Base-by-base conservation (phyloP, 2,888 invertebrate genomes). In the Dyspetes luteomarginatus region DNA sequence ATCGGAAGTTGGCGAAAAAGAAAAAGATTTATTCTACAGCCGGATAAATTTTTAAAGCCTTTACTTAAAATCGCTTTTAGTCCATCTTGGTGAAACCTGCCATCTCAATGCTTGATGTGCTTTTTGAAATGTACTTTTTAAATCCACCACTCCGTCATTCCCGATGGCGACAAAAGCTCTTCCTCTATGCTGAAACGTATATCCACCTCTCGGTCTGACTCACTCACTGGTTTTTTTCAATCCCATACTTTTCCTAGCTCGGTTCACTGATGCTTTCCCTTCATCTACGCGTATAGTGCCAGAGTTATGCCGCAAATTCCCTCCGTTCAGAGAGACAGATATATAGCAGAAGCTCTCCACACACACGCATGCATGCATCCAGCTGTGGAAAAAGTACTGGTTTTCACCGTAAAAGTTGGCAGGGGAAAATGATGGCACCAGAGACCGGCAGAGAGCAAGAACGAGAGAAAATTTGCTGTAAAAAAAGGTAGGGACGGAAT, bases 241-340 rank as follows among this genome's bases (percentile, higher is more conserved):
- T 50, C 9, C 30, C 3, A 52, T 52, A 52, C 52, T 52, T 52
- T 52, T 52, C n/a, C 52, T 52, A 52, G 24, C 52, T 52, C 50
- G 65, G 50, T 65, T 50, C 22, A 30, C 65, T 50, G 65, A 65
- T 48, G 65, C 50, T 19, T 60, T 50, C 50, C 65, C 36, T 65
- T 58, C n/a, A 67, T 67, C 65, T 75, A 30, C 17, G 58, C 43
- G 48, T 48, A 58, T 30, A 30, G 65, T 26, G 74, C 48, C 48
- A 48, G 67, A 75, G 58, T 48, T 67, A 67, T 28, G 12, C 56
- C 15, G 9, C 55, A 24, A 24, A 52, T n/a, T 36, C n/a, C n/a
- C n/a, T 19, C 74, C 74, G 56, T 74, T 65, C 56, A 56, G 22
- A 58, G 58, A 58, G 48, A 67, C 26, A 64, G 43, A 19, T 12